Conservation (phyloP, 2,888 invertebrate genomes). For the Drosophila fungiperda region DNA sequence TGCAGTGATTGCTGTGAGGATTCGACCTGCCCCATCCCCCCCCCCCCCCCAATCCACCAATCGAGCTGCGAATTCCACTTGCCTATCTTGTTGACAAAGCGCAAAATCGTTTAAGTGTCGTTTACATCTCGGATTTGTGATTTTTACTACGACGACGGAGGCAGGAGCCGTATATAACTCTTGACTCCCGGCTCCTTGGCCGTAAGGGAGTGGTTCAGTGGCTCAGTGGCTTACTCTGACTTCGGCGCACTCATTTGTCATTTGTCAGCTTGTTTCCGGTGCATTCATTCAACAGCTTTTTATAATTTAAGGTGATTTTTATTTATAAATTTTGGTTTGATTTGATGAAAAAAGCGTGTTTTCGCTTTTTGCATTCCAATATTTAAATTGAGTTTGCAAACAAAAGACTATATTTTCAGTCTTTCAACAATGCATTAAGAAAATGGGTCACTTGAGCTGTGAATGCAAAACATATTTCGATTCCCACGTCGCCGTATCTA, state of each 20-base stretch:
- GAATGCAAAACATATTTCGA: slow-evolving; percentile 35
- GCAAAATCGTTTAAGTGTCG: slow-evolving; percentile 57
- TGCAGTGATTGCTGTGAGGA: slow-evolving; percentile 39
- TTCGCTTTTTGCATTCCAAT: neutral
- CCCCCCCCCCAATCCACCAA: no score
- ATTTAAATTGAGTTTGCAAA: neutral
- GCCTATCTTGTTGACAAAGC: slow-evolving; percentile 50
- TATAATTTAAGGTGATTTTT: neutral
- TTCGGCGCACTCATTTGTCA: neutral
- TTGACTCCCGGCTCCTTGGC: neutral
- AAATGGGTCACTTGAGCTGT: slow-evolving; percentile 46
- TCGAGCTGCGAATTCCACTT: slow-evolving; percentile 3
- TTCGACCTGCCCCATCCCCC: neutral
- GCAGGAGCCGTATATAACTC: slow-evolving; percentile 8
- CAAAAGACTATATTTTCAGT: neutral
- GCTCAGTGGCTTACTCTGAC: slow-evolving; percentile 23
- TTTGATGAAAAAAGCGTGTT: neutral
- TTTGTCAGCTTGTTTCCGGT: neutral
- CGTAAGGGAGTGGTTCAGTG: slow-evolving; percentile 14
- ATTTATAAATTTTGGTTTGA: neutral
- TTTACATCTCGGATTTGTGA: slow-evolving; percentile 55
- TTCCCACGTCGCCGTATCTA: slow-evolving; percentile 27
- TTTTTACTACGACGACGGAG: slow-evolving; percentile 3
- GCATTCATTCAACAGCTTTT: neutral
- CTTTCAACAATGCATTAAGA: slow-evolving; percentile 17